Evolutionary conservation across 2,113 vertebrate genomes (phyloP).

Genomic region (Acinonyx jubatus): DNA sequence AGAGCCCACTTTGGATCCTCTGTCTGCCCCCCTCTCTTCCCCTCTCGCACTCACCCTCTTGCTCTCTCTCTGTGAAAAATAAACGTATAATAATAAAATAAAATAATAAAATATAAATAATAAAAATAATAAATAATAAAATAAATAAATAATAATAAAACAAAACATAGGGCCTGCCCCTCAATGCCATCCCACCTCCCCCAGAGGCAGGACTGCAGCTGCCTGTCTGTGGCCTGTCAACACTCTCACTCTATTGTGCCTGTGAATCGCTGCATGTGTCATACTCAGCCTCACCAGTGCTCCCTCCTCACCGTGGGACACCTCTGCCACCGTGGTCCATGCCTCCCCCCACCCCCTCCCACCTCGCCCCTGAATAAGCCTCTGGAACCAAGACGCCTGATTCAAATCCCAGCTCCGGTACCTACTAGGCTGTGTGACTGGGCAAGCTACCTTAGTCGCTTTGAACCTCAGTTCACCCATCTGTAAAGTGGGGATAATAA

Average conservation of each 20-base stretch:
- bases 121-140: no score
- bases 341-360: neutral
- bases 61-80: no score
- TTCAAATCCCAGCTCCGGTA: neutral
- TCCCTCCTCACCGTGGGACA: neutral
- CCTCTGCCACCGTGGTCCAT: neutral
- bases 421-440: neutral
- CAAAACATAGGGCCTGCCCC: neutral
- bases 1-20: no score
- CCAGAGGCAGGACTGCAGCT: neutral
- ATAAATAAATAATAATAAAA: neutral
- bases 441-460: neutral
- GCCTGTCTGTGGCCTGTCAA: neutral
- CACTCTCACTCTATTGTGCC: neutral
- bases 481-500: conserved; percentile 32
- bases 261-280: rapidly evolving
- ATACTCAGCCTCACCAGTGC: no score
- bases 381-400: neutral
- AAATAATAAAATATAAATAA: neutral
- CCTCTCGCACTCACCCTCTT: no score
- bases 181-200: neutral
- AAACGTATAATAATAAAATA: no score
- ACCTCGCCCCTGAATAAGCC: neutral
- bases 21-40: no score
- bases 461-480: neutral